phyloP scores from a whole-genome alignment of 2,888 invertebrate genomes.

The Lasioglossum oenotherae region DNA sequence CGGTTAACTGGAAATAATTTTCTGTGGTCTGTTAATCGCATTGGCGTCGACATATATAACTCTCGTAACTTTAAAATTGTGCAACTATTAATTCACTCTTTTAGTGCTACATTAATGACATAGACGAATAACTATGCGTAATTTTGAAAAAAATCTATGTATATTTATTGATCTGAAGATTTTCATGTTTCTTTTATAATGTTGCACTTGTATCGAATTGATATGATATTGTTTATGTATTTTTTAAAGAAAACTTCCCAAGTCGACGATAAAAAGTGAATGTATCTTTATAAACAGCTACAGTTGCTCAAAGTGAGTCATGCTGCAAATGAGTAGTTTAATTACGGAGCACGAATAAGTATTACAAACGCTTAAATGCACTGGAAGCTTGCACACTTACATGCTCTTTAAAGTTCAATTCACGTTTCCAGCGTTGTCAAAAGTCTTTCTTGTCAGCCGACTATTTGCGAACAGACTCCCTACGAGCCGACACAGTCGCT shows the following conservation, averaged over 20 bases:
- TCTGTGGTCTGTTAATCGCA: neutral
- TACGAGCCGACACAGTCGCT: too few species aligned
- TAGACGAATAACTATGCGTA: too few species aligned
- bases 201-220: too few species aligned
- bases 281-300: neutral
- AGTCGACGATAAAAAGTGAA: too few species aligned
- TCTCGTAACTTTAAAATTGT: too few species aligned
- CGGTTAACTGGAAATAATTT: neutral
- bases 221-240: too few species aligned
- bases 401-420: neutral
- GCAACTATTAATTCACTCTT: too few species aligned
- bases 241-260: neutral
- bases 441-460: neutral
- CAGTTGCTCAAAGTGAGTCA: neutral
- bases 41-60: too few species aligned
- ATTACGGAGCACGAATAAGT: neutral
- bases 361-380: neutral
- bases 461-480: too few species aligned
- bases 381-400: too few species aligned
- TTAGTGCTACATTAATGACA: too few species aligned
- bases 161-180: neutral
- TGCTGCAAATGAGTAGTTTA: neutral
- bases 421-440: neutral
- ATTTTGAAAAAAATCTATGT: neutral
- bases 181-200: too few species aligned